Evolutionary conservation across 2,113 vertebrate genomes (phyloP), one percentile per base, ranked within the genome.

Genomic region (Archocentrus centrarchus): DNA sequence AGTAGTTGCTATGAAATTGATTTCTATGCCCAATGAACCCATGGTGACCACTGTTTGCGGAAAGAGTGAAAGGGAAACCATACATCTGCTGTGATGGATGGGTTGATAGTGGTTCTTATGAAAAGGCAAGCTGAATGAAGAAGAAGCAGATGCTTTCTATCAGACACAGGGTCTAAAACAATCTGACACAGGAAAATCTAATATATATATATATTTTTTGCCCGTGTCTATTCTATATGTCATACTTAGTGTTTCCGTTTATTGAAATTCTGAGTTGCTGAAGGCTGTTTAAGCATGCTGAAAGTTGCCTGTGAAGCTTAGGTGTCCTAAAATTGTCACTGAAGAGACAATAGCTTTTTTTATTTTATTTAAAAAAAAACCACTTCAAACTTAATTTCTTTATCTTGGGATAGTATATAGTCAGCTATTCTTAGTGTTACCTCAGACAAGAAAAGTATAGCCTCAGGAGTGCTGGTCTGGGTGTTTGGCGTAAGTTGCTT

Each of bases 401-500:
- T 24, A 73, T 64, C 7, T 61, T 50, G 18, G 37, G 22, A 24
- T 76, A 62, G 17, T 62, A 47, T 10, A 20, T 6, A 59, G 53
- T 77, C 22, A 47, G 24, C n/a, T 75, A 32, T 17, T 27, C 47
- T n/a, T 63, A 47, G 27, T 14, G 11, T 80, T 14, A 47, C 35
- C 59, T 61, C 35, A 53, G 59, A 59, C n/a, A 55, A 63, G 5
- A 41, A 75, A 75, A 47, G 35, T 22, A 66, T 2, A 41, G 15
- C 59, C 55, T 85, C 55, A 17, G 24, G 22, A 63, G 15, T 79
- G 76, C 30, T 64, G 55, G 22, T 32, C 27, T 32, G 20, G 10
- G 22, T 61, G 59, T 62, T 63, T 44, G 79, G 60, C 53, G 17
- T 66, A 75, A 24, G 75, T 64, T 87, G 50, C 62, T 75, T 84